Conservation (phyloP, 2,113 vertebrate species). For the Dolichotis patagonum region DNA sequence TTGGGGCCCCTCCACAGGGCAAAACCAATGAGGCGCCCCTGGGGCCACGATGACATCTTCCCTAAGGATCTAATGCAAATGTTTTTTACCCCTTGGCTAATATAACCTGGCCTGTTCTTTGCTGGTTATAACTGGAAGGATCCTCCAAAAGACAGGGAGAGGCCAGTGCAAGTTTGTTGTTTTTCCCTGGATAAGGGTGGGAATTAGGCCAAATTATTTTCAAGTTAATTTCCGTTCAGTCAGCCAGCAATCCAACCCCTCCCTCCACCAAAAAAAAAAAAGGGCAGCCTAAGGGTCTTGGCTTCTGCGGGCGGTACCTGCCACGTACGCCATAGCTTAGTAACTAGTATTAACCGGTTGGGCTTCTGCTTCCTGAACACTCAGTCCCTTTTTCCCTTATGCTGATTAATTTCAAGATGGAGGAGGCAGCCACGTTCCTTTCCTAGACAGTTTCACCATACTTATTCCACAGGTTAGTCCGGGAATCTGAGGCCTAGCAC, state of each 20-base stretch:
- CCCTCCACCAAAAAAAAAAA: slow-evolving; percentile 19
- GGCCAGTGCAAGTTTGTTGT: slow-evolving; percentile 50
- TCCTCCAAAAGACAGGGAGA: slow-evolving; percentile 40
- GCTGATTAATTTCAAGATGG: slow-evolving; percentile 79
- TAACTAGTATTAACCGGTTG: slow-evolving; percentile 83
- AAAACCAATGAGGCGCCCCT: slow-evolving; percentile 53
- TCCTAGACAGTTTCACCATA: slow-evolving; percentile 78
- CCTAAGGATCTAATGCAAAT: slow-evolving; percentile 33
- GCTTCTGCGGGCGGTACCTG: slow-evolving; percentile 80
- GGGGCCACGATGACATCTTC: slow-evolving; percentile 68
- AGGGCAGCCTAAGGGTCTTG: slow-evolving; percentile 63
- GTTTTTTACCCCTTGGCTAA: slow-evolving; percentile 34
- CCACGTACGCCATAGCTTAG: slow-evolving; percentile 80
- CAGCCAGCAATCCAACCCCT: slow-evolving; percentile 14
- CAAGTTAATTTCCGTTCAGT: slow-evolving; percentile 69
- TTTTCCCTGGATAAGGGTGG: slow-evolving; percentile 44
- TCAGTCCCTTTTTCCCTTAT: slow-evolving; percentile 68
- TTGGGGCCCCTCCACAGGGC: slow-evolving; percentile 34
- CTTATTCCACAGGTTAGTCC: slow-evolving; percentile 82
- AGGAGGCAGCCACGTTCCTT: slow-evolving; percentile 82
- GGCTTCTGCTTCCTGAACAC: slow-evolving; percentile 82
- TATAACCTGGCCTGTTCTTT: slow-evolving; percentile 30
- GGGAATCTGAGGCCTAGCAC: slow-evolving; percentile 56
- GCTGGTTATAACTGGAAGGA: not conserved
- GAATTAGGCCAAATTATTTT: slow-evolving; percentile 70